A percentile compares a stretch with the other conserved stretches of the same genome.
Evolutionary conservation across 2,797 vertebrate genomes (phyloP).

Genomic region (Enteromius argenteus): DNA sequence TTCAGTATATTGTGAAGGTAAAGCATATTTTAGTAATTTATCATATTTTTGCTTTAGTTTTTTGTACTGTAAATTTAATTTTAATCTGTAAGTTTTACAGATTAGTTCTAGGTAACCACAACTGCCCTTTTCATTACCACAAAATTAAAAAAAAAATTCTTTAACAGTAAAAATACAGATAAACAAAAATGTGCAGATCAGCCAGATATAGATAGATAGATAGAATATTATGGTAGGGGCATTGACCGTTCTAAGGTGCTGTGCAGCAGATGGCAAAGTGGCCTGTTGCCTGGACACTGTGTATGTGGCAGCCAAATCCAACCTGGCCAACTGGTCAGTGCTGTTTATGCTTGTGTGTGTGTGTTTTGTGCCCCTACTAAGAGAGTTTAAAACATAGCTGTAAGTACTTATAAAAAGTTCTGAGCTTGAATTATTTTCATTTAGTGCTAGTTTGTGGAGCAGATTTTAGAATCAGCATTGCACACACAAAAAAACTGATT

Average conservation of each 20-base stretch:
- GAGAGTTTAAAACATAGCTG: background rate
- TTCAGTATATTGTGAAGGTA: background rate
- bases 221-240: conserved; percentile 10
- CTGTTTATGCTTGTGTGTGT: background rate
- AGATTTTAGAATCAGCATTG: conserved; percentile 6
- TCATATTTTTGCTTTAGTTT: background rate
- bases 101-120: background rate
- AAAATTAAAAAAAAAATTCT: background rate
- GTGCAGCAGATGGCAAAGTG: conserved; percentile 55
- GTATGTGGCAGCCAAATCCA: conserved; percentile 8
- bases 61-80: background rate
- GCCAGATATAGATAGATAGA: conserved; percentile 1
- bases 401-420: background rate
- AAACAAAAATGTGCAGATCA: background rate
- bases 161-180: background rate
- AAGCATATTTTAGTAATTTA: background rate
- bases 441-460: background rate
- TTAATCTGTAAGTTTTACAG: background rate
- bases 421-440: background rate
- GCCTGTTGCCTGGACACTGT: conserved; percentile 37
- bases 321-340: conserved; percentile 50
- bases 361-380: background rate
- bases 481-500: background rate
- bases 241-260: conserved; percentile 16
- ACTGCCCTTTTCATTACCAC: background rate